These are phyloP conservation scores for Hylyphantes graminicola DNA, from an alignment of 1,140 invertebrate genomes.

Conservation along the genomic window DNA sequence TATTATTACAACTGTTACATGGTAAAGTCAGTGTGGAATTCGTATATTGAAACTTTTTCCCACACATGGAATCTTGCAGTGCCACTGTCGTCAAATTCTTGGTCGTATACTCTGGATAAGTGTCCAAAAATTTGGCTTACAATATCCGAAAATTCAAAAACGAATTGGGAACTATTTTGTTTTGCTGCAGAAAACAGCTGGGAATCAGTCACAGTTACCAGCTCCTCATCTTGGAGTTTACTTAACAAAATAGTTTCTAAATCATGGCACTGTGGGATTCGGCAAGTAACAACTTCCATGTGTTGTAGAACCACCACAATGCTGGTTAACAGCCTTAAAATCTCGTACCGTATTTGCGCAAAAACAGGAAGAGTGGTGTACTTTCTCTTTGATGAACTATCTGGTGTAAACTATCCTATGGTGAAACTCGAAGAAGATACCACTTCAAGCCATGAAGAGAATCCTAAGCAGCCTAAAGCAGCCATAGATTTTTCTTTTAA, in stretches of 20 bases:
- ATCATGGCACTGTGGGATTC: slow-evolving; percentile 23
- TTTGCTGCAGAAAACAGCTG: slow-evolving; percentile 6
- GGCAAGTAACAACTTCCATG: slow-evolving; percentile 6
- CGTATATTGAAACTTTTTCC: slow-evolving; percentile 1
- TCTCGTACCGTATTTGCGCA: slow-evolving; percentile 7
- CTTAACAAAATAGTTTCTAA: slow-evolving; percentile 24
- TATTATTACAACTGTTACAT: slow-evolving; percentile 11
- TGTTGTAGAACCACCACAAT: slow-evolving; percentile 17
- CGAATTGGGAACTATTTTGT: slow-evolving; percentile 19
- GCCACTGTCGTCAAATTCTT: slow-evolving; percentile 13
- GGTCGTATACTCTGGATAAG: not conserved
- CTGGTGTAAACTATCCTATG: not conserved
- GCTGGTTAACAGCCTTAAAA: slow-evolving; percentile 11
- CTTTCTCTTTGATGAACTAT: not conserved
- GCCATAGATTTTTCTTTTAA: slow-evolving; percentile 1
- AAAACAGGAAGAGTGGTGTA: slow-evolving; percentile 6
- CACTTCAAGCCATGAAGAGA: not conserved
- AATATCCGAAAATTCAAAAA: slow-evolving; percentile 16
- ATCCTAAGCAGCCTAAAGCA: not conserved
- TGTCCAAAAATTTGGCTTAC: slow-evolving; percentile 14
- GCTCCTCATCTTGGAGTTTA: slow-evolving; percentile 15
- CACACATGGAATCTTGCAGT: slow-evolving; percentile 22
- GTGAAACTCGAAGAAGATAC: not conserved
- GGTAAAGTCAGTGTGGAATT: not conserved
- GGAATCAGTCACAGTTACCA: slow-evolving; percentile 1